Percentiles rank a stretch among this genome's conserved stretches.
These are phyloP conservation scores for Neopelma chrysocephalum DNA, from an alignment of 2,797 vertebrate genomes.

Conservation along the genomic window DNA sequence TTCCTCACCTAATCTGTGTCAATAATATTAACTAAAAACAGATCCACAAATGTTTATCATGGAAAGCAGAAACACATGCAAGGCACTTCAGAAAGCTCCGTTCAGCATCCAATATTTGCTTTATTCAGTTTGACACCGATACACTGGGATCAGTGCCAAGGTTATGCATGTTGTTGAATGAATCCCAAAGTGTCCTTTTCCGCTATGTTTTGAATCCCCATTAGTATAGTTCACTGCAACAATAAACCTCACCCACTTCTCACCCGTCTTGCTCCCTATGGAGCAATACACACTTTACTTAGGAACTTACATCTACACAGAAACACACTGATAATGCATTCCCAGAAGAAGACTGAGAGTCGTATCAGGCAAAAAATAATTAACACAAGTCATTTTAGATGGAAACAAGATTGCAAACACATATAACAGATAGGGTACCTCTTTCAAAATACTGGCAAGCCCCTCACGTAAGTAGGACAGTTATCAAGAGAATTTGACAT, in stretches of 20 bases:
- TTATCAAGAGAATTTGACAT: not conserved
- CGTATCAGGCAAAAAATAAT: not conserved
- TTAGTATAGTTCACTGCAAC: conserved; percentile 21
- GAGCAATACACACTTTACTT: conserved; percentile 28
- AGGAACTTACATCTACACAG: not conserved
- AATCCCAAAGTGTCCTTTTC: conserved; percentile 47
- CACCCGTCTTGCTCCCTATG: not conserved
- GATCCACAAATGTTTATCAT: conserved; percentile 52
- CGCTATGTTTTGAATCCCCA: conserved; percentile 18
- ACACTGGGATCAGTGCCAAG: conserved; percentile 9
- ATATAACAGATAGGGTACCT: not conserved
- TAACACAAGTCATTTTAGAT: not conserved
- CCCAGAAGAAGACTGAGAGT: not conserved
- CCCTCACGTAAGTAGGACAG: not conserved
- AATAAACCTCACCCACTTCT: conserved; percentile 20
- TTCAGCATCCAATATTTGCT: conserved; percentile 56
- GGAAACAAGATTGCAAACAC: not conserved
- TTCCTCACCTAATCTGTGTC: conserved; percentile 59
- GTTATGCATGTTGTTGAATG: conserved; percentile 49
- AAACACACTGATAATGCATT: not conserved
- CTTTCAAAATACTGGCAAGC: not conserved
- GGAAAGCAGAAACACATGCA: conserved; percentile 65
- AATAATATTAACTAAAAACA: conserved; percentile 65
- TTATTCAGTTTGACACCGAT: conserved; percentile 56
- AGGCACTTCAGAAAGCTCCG: conserved; percentile 31